Conservation (phyloP, 2,797 vertebrate genomes). For the Sebastes paucispinis region DNA sequence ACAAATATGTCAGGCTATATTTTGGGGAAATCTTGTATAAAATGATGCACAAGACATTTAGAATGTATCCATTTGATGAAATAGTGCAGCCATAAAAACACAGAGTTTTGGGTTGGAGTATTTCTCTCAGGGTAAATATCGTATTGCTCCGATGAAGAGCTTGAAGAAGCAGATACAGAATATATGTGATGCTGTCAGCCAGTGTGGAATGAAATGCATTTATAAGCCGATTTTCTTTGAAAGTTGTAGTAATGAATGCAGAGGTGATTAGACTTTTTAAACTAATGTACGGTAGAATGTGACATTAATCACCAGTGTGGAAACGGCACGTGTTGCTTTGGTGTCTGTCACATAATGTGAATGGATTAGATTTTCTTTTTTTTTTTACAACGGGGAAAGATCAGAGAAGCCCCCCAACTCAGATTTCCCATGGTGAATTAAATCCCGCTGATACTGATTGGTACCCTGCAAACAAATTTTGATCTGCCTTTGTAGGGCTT, state of each 20-base stretch:
- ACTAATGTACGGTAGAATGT: background rate
- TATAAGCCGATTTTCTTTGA: conserved; percentile 17
- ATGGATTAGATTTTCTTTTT: conserved; percentile 45
- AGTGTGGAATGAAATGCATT: conserved; percentile 11
- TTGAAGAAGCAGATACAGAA: conserved; percentile 1
- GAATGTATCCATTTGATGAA: background rate
- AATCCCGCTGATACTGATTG: conserved; percentile 45
- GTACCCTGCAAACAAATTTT: conserved; percentile 35
- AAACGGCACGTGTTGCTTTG: conserved; percentile 6
- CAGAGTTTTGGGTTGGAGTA: background rate
- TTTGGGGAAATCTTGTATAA: background rate
- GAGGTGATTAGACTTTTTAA: conserved; percentile 11
- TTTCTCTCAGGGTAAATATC: background rate
- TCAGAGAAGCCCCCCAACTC: conserved; percentile 38
- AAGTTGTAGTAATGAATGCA: conserved; percentile 7
- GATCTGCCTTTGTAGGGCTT: conserved; percentile 47
- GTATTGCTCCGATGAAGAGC: background rate
- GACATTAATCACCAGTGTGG: conserved; percentile 39
- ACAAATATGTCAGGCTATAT: background rate
- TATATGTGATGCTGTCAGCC: conserved; percentile 1
- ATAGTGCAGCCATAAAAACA: background rate
- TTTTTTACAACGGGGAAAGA: conserved; percentile 16
- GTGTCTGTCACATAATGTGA: conserved; percentile 30
- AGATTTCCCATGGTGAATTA: conserved; percentile 38
- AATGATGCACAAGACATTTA: background rate